Evolutionary conservation across 2,888 invertebrate species (phyloP), one percentile per base, ranked within the genome.

Genomic region (Caprella mutica): DNA sequence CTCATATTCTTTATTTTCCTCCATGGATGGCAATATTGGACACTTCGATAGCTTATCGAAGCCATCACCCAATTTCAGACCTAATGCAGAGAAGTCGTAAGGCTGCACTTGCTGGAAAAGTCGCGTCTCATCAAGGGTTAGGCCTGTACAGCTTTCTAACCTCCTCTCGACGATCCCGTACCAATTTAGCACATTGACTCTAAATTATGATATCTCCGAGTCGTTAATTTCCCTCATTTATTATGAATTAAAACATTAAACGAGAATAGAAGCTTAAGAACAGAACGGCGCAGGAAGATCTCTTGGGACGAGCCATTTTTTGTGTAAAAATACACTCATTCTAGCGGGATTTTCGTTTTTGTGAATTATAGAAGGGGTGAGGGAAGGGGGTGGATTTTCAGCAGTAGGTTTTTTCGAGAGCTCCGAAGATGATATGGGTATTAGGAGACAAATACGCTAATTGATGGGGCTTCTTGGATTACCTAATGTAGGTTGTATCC

Each of bases 181-280:
- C 53, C 62, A 62, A 62, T 62, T 62, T 62, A 62, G 58, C 59
- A 55, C 62, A 62, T 62, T 62, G 62, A 62, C 62, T 62, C 54
- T 58, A 54, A 62, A 62, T 62, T 62, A 62, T 62, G 62, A 62
- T 62, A 62, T 62, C 59, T 62, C 54, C 50, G 48, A 48, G 59
- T 59, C 56, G 59, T 62, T 62, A 62, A 62, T 62, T 62, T 58
- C 54, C 48, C 56, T 62, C 62, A 59, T 62, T 62, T 59, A 62
- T 62, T 62, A 62, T 62, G 62, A 62, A 62, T 62, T 62, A 59
- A 62, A 62, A 59, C 59, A 59, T 62, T 62, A 62, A 62, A 48
- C 48, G 30, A 48, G 48, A 48, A 30, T 30, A 21, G 48, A 48
- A 44, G 48, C 48, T 48, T 48, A 48, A 48, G 48, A 48, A 48